phyloP scores from a whole-genome alignment of 2,113 vertebrate genomes.

The Ammodytes dubius region DNA sequence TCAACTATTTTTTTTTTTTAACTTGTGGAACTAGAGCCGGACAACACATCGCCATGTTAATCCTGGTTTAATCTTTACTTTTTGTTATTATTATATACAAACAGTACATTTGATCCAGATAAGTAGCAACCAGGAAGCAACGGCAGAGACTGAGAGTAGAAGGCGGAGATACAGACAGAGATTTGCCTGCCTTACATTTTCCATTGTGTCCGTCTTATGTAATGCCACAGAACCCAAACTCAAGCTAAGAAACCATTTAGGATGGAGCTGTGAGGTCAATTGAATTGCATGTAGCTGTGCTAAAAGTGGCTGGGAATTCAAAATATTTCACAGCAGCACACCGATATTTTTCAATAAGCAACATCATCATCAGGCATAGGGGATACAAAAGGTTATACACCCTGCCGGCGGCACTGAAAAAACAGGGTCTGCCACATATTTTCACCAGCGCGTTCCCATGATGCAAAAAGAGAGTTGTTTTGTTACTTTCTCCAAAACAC shows the following conservation, averaged over 20 bases:
- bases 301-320: slow-evolving; percentile 14
- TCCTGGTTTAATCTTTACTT: not conserved
- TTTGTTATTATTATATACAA: not conserved
- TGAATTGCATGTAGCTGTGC: not conserved
- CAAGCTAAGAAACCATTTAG: slow-evolving; percentile 21
- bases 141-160: not conserved
- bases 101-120: slow-evolving; percentile 4
- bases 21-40: not conserved
- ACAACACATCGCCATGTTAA: not conserved
- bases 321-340: slow-evolving; percentile 23
- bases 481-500: not conserved
- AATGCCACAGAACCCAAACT: not conserved
- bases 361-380: not conserved
- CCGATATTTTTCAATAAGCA: slow-evolving; percentile 4
- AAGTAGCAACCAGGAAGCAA: slow-evolving; percentile 36
- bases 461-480: slow-evolving; percentile 14
- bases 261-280: slow-evolving; percentile 17
- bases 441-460: not conserved
- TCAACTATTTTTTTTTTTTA: slow-evolving; percentile 3
- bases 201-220: slow-evolving; percentile 4
- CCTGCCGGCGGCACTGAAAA: not conserved
- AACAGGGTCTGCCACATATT: slow-evolving; percentile 17
- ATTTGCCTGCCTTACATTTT: slow-evolving; percentile 27
- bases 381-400: not conserved
- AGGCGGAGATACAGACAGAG: not conserved